Conservation (phyloP, 2,113 vertebrate species). For the Potamarius usumacintae region DNA sequence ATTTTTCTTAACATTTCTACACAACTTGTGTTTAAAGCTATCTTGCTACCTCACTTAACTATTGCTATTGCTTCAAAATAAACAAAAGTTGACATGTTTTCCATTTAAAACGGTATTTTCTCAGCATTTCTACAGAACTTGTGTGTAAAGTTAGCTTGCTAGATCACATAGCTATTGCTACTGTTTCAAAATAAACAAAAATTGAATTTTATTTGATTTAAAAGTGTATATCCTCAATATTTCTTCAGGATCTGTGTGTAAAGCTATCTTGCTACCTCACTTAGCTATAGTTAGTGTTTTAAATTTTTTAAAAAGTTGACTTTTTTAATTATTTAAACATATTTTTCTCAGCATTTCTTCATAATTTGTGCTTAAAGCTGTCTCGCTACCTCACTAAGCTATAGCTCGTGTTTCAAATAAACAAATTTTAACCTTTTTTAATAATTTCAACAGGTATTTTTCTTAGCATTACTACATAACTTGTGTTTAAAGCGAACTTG, state of each 20-base stretch:
- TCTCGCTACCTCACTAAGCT: too few relatives aligned
- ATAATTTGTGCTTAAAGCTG: not conserved
- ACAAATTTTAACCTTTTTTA: not conserved
- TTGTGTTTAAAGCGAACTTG: too few relatives aligned
- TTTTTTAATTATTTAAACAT: not conserved
- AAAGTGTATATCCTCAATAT: too few relatives aligned
- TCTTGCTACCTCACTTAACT: not conserved
- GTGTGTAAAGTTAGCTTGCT: not conserved
- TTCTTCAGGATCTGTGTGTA: too few relatives aligned
- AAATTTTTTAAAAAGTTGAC: not conserved
- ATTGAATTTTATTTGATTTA: too few relatives aligned
- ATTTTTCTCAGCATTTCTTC: not conserved
- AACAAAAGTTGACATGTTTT: not conserved
- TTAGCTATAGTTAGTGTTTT: not conserved
- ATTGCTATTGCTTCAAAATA: not conserved
- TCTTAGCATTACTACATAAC: not conserved
- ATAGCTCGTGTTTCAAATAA: too few relatives aligned
- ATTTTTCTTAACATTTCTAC: not conserved
- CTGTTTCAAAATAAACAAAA: too few relatives aligned
- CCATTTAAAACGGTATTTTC: not conserved
- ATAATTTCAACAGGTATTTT: too few relatives aligned
- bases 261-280: too few relatives aligned
- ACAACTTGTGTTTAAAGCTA: not conserved
- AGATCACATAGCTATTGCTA: too few relatives aligned
- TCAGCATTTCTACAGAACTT: not conserved